Percentiles rank a stretch among this genome's conserved stretches.
Evolutionary conservation across 2,888 invertebrate genomes (phyloP).

Genomic region (Nymphalis polychloros): DNA sequence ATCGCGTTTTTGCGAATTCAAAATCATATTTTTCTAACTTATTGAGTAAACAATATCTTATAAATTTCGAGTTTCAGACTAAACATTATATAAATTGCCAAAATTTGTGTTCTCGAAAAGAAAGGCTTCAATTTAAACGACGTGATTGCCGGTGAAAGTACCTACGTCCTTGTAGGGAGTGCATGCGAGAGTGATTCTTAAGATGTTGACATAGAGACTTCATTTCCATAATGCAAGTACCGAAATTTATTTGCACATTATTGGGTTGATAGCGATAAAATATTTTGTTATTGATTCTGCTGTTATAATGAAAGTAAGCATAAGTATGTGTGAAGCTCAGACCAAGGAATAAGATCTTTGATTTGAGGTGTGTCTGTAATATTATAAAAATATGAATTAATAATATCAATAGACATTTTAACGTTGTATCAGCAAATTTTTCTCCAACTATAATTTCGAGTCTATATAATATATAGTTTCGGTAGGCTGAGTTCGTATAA

Average conservation of each 20-base stretch:
- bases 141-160: conserved; percentile 32
- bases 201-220: neutral
- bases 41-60: too few relatives aligned
- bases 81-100: neutral
- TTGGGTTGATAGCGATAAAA: neutral
- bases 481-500: too few relatives aligned
- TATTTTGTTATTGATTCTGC: neutral
- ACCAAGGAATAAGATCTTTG: neutral
- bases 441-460: too few relatives aligned
- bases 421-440: too few relatives aligned
- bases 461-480: too few relatives aligned
- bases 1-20: too few relatives aligned
- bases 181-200: conserved; percentile 12
- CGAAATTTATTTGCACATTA: neutral
- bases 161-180: conserved; percentile 27
- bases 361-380: neutral
- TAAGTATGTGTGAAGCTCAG: neutral
- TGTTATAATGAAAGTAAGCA: neutral
- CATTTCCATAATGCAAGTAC: conserved; percentile 14
- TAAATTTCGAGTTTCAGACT: too few relatives aligned
- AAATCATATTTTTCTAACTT: too few relatives aligned
- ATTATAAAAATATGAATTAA: neutral
- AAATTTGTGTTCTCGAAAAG: conserved; percentile 22
- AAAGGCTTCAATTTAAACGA: conserved; percentile 24
- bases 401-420: neutral